Conservation (phyloP, 2,888 invertebrate species). For the Machimus rusticus region DNA sequence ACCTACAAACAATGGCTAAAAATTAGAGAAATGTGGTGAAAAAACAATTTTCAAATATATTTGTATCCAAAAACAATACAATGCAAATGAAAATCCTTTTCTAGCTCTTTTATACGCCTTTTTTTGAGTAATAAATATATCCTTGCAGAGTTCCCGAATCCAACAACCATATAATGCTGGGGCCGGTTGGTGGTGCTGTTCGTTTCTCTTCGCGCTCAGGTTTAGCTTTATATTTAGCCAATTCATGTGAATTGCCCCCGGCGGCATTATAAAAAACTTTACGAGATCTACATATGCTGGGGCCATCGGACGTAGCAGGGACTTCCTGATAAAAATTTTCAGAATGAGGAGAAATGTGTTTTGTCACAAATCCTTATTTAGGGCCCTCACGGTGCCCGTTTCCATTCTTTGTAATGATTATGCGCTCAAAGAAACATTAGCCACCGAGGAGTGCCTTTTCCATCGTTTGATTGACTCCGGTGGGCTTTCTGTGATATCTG, state of each 20-base stretch:
- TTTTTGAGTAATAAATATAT: background rate
- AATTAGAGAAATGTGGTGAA: background rate
- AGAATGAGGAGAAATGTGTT: slow-evolving; percentile 13
- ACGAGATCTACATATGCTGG: background rate
- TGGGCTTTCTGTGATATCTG: background rate
- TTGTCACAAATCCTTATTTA: slow-evolving; percentile 37
- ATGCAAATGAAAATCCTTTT: background rate
- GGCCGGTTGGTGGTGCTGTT: background rate
- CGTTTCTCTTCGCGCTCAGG: background rate
- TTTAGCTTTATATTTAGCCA: slow-evolving; percentile 27
- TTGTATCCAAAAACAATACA: background rate
- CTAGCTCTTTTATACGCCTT: background rate
- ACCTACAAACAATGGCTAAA: background rate
- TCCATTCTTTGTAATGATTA: slow-evolving; percentile 9
- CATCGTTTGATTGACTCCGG: background rate
- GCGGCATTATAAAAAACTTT: slow-evolving; percentile 26
- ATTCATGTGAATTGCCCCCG: slow-evolving; percentile 27
- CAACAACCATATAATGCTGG: background rate
- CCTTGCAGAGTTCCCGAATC: background rate
- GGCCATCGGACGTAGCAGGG: background rate
- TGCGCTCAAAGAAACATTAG: slow-evolving; percentile 9
- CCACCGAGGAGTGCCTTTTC: background rate
- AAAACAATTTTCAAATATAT: background rate
- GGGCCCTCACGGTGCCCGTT: background rate
- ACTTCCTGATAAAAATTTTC: slow-evolving; percentile 14